Conservation (phyloP, 2,888 invertebrate species). For the Acanthosepion pharaonis region DNA sequence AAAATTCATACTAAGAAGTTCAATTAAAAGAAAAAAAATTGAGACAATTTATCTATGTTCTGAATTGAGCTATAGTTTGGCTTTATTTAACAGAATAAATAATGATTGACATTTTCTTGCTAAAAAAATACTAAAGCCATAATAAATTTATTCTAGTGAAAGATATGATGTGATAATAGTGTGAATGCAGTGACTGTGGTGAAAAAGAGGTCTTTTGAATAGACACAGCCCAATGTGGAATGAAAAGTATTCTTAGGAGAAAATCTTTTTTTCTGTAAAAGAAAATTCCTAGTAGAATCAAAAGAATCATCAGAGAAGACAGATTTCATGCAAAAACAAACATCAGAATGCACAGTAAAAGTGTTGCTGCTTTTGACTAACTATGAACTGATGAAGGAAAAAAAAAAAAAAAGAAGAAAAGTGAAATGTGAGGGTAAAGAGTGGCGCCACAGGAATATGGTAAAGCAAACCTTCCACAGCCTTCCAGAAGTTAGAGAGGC, state of each 20-base stretch:
- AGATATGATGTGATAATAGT: neutral
- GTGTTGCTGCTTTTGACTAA: neutral
- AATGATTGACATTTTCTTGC: neutral
- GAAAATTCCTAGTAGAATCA: neutral
- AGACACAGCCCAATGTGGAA: neutral
- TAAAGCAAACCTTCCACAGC: neutral
- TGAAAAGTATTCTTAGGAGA: neutral
- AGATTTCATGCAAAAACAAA: neutral
- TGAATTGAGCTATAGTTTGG: neutral
- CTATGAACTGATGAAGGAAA: neutral
- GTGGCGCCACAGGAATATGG: slow-evolving; percentile 33
- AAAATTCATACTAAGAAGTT: too few species aligned
- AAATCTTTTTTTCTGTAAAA: neutral
- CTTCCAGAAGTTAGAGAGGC: neutral
- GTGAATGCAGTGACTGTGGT: neutral
- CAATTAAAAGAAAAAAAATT: neutral
- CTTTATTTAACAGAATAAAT: neutral
- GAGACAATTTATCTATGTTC: neutral
- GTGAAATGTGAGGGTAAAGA: slow-evolving; percentile 14
- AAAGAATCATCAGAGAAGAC: neutral
- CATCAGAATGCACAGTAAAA: neutral
- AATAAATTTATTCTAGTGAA: neutral
- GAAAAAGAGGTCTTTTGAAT: too few species aligned
- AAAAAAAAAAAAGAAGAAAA: too few species aligned
- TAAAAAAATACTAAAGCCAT: neutral